Conservation (phyloP, 2,888 invertebrate genomes). For the Sesia apiformis region DNA sequence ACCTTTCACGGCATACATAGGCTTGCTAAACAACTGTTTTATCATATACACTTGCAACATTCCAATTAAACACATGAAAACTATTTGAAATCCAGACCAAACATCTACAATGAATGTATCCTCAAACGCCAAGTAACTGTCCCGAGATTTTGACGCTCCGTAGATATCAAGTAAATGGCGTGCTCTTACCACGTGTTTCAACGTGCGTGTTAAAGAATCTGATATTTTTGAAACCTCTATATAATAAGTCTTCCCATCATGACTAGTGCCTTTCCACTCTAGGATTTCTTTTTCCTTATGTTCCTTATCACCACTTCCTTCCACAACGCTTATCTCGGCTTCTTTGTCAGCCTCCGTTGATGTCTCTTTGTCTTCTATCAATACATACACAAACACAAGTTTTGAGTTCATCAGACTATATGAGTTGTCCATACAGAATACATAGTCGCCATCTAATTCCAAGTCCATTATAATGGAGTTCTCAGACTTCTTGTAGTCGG, state of each 20-base stretch:
- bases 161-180: constrained; percentile 79
- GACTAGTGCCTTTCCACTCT: constrained; percentile 43
- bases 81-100: constrained; percentile 84
- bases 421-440: constrained; percentile 90
- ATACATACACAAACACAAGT: constrained; percentile 85
- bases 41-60: constrained; percentile 86
- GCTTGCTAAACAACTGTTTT: constrained; percentile 64
- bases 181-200: constrained; percentile 76
- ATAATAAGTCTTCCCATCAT: constrained; percentile 35
- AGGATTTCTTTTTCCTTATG: constrained; percentile 48
- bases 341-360: constrained; percentile 32
- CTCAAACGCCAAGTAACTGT: constrained; percentile 84
- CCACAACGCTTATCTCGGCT: constrained; percentile 20
- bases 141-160: constrained; percentile 85
- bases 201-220: constrained; percentile 77
- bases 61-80: constrained; percentile 82
- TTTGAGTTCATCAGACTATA: constrained; percentile 87
- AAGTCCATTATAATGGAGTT: constrained; percentile 79
- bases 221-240: constrained; percentile 72
- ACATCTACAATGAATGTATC: constrained; percentile 87
- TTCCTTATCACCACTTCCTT: constrained; percentile 25
- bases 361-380: constrained; percentile 74
- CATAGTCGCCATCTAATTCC: constrained; percentile 80
- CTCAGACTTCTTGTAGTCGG: constrained; percentile 80
- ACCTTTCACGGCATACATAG: constrained; percentile 2